Conservation (phyloP, 2,113 vertebrate species). For the Protobothrops mucrosquamatus region DNA sequence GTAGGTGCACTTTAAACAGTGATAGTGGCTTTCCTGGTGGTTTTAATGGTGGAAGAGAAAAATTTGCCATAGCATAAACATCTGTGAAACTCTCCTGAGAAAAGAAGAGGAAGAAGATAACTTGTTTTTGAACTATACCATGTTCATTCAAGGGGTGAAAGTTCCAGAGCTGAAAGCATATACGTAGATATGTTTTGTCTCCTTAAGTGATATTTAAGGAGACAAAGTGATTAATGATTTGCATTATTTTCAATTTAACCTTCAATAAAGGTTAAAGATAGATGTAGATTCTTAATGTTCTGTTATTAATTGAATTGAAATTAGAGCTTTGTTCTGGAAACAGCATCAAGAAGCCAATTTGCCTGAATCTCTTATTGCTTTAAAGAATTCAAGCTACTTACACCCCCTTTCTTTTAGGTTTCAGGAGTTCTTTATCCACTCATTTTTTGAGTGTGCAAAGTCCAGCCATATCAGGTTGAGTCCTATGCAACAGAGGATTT, state of each 20-base stretch:
- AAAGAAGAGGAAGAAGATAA: not conserved
- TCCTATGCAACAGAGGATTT: not conserved
- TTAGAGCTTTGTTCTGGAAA: not conserved
- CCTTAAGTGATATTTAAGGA: not conserved
- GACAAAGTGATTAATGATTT: not conserved
- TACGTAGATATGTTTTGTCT: too few relatives aligned
- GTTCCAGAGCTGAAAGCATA: not conserved
- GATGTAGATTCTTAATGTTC: not conserved
- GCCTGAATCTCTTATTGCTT: not conserved
- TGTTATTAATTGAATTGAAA: not conserved
- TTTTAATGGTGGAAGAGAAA: slow-evolving; percentile 7
- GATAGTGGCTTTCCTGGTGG: slow-evolving; percentile 2
- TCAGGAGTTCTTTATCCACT: not conserved
- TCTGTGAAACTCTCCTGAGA: not conserved
- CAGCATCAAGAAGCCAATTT: not conserved
- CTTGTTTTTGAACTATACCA: not conserved
- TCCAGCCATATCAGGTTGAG: not conserved
- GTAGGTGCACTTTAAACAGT: not conserved
- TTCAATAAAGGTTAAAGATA: not conserved
- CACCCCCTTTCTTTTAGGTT: not conserved
- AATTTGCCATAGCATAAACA: not conserved
- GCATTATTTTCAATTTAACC: not conserved
- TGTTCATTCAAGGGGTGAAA: not conserved
- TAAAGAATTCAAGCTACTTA: not conserved
- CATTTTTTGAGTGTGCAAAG: not conserved